These are phyloP conservation scores for Polyommatus icarus DNA, from an alignment of 2,888 invertebrate genomes.

Conservation along the genomic window DNA sequence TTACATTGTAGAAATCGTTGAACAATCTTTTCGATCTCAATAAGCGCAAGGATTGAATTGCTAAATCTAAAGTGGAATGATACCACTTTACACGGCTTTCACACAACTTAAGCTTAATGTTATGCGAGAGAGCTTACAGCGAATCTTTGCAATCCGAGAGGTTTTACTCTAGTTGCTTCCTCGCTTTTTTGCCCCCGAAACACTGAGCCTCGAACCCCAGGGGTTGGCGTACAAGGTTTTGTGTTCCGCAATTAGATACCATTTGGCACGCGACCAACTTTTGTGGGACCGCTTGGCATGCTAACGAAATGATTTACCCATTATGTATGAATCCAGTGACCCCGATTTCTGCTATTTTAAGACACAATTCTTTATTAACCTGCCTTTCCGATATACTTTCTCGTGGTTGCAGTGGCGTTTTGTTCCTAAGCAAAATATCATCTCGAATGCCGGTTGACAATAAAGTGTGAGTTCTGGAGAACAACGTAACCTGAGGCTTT, in stretches of 20 bases:
- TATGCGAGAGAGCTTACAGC: not conserved
- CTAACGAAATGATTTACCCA: constrained; percentile 21
- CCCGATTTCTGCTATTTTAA: constrained; percentile 16
- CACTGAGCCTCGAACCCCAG: not conserved
- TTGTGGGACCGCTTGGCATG: constrained; percentile 26
- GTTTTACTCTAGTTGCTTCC: not conserved
- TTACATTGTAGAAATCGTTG: not conserved
- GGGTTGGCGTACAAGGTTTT: constrained; percentile 18
- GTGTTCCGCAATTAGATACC: constrained; percentile 25
- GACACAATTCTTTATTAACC: constrained; percentile 3
- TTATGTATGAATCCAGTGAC: constrained; percentile 25
- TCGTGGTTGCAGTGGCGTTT: not conserved
- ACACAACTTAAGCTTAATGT: not conserved
- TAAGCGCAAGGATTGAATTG: not conserved
- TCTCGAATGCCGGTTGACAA: not conserved
- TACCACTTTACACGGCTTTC: not conserved
- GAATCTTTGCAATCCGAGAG: not conserved
- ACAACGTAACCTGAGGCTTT: not conserved
- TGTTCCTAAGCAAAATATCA: not conserved
- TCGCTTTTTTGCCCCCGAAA: not conserved
- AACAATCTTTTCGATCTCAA: not conserved
- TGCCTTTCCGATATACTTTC: not conserved
- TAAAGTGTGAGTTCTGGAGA: not conserved
- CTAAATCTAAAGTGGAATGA: not conserved
- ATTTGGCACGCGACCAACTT: constrained; percentile 27